Base-by-base conservation (phyloP, 2,113 vertebrate species). In the Lathamus discolor region DNA sequence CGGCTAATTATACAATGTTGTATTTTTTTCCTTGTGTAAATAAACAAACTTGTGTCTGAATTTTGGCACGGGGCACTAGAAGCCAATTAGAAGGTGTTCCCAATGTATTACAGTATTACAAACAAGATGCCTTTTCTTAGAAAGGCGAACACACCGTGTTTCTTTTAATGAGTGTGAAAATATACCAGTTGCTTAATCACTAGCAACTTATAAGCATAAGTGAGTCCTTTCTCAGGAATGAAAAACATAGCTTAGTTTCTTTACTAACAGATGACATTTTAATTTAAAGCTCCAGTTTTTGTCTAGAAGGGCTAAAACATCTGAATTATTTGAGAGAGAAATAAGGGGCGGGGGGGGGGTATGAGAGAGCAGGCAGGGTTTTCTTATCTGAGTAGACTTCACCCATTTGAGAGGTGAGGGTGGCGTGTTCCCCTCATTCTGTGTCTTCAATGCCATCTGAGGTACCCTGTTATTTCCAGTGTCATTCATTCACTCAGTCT, bases 101-200 rank as follows among this genome's bases (percentile, higher is more conserved):
- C 97, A 98, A 98, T 97, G 96, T 97, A 98, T 98, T 98, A 97
- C 97, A 97, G 97, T 97, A 97, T 97, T 97, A 97, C 97, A 98
- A 98, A 98, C 98, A 98, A 98, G 97, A 97, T 98, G 97, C 97
- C 98, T 98, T 98, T 98, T 98, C 98, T 98, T 98, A 97, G 97
- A 98, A 98, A 96, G 97, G 96, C 48, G 97, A 97, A 97, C 97
- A 97, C 97, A 98, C 97, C 87, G 6, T 97, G 98, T 98, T 98
- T 98, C 98, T 98, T 98, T 98, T 98, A 98, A 98, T 97, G 96
- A 97, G 97, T 97, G 96, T 97, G 98, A 98, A 98, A 98, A 98
- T 98, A 97, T 98, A 97, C 95, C 96, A 97, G 96, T 97, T 98
- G 98, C 97, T 98, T 98, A 98, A 98, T 98, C 95, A 97, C 96